phyloP scores from a whole-genome alignment of 2,113 vertebrate genomes.

The Ophthalmolycus amberensis region DNA sequence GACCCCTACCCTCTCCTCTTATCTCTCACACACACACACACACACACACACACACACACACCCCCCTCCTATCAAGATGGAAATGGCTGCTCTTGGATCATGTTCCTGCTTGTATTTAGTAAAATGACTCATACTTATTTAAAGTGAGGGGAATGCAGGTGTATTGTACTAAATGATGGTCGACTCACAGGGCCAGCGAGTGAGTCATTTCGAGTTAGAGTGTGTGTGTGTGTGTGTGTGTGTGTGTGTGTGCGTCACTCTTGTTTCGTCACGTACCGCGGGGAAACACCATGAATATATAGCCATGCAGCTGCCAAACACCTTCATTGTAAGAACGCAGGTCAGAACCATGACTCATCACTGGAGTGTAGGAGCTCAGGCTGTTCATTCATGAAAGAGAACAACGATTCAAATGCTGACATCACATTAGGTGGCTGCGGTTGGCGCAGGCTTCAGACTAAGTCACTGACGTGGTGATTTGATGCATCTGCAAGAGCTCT shows the following conservation, averaged over 20 bases:
- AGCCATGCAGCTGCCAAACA: slow-evolving; percentile 24
- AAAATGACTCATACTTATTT: background rate
- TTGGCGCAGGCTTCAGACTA: no score
- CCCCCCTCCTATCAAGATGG: background rate
- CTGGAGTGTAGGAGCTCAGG: slow-evolving; percentile 33
- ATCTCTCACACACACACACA: no score
- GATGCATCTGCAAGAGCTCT: background rate
- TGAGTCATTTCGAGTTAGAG: slow-evolving; percentile 20
- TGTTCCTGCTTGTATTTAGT: background rate
- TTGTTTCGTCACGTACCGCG: background rate
- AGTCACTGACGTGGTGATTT: background rate
- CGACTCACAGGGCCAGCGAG: background rate
- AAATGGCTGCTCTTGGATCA: background rate
- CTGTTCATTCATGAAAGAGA: slow-evolving; percentile 59
- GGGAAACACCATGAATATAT: slow-evolving; percentile 46
- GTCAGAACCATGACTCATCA: slow-evolving; percentile 56
- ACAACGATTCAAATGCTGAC: background rate
- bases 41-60: no score
- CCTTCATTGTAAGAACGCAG: slow-evolving; percentile 19
- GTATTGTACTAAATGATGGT: background rate
- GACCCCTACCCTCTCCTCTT: no score
- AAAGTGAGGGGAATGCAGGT: background rate
- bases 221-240: slow-evolving; percentile 6
- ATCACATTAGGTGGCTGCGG: background rate
- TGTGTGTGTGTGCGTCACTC: slow-evolving; percentile 10